These are phyloP conservation scores for Synchiropus splendidus DNA, from an alignment of 2,113 vertebrate species.

Conservation along the genomic window DNA sequence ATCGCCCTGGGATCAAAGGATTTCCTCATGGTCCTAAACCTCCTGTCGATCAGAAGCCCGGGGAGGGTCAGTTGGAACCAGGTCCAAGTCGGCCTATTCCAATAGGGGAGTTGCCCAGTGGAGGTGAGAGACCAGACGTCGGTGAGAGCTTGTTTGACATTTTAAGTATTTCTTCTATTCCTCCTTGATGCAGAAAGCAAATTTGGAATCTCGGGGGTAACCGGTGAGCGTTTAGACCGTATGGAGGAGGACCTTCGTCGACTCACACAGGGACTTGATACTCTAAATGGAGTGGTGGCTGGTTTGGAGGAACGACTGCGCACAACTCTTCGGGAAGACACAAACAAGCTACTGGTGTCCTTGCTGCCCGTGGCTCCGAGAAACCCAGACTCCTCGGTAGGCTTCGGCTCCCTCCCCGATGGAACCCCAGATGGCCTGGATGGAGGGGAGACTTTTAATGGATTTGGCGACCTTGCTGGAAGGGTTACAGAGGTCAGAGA, in stretches of 20 bases:
- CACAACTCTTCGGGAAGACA: conserved; percentile 76
- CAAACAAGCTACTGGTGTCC: conserved; percentile 74
- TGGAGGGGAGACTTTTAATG: conserved; percentile 58
- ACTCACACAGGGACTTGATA: conserved; percentile 78
- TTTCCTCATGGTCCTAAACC: conserved; percentile 53
- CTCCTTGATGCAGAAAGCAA: conserved; percentile 66
- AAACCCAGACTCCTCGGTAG: conserved; percentile 61
- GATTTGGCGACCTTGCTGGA: conserved; percentile 76
- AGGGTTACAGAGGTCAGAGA: conserved; percentile 86
- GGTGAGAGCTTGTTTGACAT: conserved; percentile 63
- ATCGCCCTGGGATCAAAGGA: conserved; percentile 65
- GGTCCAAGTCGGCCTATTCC: conserved; percentile 66
- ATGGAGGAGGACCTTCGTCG: conserved; percentile 83
- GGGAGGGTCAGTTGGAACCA: conserved; percentile 50
- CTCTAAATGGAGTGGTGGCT: conserved; percentile 71
- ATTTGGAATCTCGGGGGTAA: conserved; percentile 63
- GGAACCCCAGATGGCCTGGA: conserved; percentile 70
- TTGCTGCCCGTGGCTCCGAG: conserved; percentile 65
- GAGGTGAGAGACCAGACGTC: conserved; percentile 62
- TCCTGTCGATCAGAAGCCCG: conserved; percentile 47
- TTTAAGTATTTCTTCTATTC: background rate
- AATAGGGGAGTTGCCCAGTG: conserved; percentile 52
- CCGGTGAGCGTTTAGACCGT: conserved; percentile 81
- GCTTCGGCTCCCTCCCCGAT: conserved; percentile 78
- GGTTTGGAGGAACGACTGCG: conserved; percentile 79